Evolutionary conservation across 2,113 vertebrate genomes (phyloP).

Genomic region (Caloenas nicobarica): DNA sequence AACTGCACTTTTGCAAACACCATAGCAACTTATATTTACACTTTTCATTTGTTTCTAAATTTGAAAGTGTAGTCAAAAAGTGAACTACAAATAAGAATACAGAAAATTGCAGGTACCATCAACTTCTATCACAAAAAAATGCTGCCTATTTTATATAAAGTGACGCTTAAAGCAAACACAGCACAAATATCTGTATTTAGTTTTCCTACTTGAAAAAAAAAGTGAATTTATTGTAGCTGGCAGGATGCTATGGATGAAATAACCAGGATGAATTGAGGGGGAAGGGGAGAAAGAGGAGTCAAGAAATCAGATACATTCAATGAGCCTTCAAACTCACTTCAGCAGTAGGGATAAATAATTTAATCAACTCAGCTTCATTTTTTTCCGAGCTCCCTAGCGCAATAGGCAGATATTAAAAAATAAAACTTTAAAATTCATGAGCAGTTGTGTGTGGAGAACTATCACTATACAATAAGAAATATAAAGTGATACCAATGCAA

Average conservation of each 20-base stretch:
- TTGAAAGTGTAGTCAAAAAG: neutral
- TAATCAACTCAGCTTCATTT: slow-evolving; percentile 73
- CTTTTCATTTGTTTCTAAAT: neutral
- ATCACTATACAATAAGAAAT: slow-evolving; percentile 43
- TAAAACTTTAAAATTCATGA: slow-evolving; percentile 76
- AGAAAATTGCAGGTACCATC: slow-evolving; percentile 18
- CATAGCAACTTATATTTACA: neutral
- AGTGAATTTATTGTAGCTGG: slow-evolving; percentile 76
- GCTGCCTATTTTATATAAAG: slow-evolving; percentile 59
- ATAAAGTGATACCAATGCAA: slow-evolving; percentile 27
- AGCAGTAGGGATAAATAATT: slow-evolving; percentile 79
- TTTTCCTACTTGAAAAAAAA: slow-evolving; percentile 68
- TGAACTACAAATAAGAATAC: neutral
- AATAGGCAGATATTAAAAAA: slow-evolving; percentile 79
- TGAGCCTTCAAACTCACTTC: slow-evolving; percentile 82
- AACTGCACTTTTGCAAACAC: neutral
- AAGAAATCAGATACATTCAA: slow-evolving; percentile 75
- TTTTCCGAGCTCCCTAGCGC: slow-evolving; percentile 61
- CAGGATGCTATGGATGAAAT: slow-evolving; percentile 76
- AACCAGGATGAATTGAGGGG: slow-evolving; percentile 70
- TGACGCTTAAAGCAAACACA: slow-evolving; percentile 66
- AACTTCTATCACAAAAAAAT: slow-evolving; percentile 36
- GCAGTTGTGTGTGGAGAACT: slow-evolving; percentile 52
- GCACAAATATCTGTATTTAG: slow-evolving; percentile 75
- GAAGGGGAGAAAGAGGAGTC: slow-evolving; percentile 62